Evolutionary conservation across 1,140 invertebrate genomes (phyloP).

Genomic region (Acyrthosiphon pisum): DNA sequence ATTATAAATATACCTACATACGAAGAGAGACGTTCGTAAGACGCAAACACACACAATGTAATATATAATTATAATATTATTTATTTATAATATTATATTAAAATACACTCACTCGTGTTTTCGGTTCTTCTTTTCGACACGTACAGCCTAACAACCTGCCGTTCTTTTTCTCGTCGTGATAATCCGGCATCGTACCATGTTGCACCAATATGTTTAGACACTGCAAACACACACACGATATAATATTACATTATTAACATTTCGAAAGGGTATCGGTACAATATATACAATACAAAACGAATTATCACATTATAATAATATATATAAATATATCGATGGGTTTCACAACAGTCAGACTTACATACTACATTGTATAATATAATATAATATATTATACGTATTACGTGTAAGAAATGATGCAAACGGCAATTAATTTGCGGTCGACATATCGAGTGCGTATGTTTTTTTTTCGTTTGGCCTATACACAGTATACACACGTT

Average conservation of each 20-base stretch:
- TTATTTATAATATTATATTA: background rate
- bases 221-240: slow-evolving; percentile 63
- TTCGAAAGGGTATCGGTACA: background rate
- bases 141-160: slow-evolving; percentile 62
- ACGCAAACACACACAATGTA: too few species aligned
- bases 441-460: slow-evolving; percentile 2
- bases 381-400: background rate
- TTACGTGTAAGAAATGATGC: slow-evolving; percentile 11
- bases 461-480: background rate
- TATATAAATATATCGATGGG: background rate
- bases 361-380: background rate
- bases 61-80: background rate
- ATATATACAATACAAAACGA: background rate
- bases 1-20: too few species aligned
- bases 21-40: too few species aligned
- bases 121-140: slow-evolving; percentile 62
- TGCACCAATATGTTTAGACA: slow-evolving; percentile 79
- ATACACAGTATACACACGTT: background rate
- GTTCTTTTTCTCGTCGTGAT: slow-evolving; percentile 64
- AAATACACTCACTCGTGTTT: slow-evolving; percentile 48
- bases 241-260: background rate
- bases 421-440: slow-evolving; percentile 26
- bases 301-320: slow-evolving; percentile 15
- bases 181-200: slow-evolving; percentile 73
- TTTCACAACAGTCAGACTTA: background rate